These are phyloP conservation scores for Triplophysa rosa DNA, from an alignment of 2,113 vertebrate species.

Conservation along the genomic window DNA sequence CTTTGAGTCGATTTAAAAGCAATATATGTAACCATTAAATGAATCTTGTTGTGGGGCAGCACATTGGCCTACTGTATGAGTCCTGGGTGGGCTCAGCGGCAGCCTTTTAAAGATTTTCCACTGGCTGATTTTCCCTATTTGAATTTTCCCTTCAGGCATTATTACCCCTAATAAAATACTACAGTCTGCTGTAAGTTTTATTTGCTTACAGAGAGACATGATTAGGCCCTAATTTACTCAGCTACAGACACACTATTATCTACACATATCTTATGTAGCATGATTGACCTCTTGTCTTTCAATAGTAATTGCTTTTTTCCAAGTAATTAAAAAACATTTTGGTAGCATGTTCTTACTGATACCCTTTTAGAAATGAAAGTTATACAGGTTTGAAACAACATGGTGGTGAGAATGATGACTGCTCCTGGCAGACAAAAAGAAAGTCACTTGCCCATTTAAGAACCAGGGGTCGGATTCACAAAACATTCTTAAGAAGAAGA, in stretches of 20 bases:
- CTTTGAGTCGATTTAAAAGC: neutral
- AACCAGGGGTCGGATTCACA: no score
- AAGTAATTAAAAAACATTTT: constrained; percentile 19
- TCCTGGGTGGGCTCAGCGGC: constrained; percentile 3
- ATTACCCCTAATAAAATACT: constrained; percentile 19
- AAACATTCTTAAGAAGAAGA: no score
- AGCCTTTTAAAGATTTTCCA: constrained; percentile 33
- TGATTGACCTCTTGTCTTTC: constrained; percentile 41
- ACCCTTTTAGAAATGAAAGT: no score
- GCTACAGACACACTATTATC: constrained; percentile 47
- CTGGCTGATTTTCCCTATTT: constrained; percentile 34
- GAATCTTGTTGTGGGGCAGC: neutral
- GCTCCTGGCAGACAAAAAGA: no score
- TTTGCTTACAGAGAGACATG: constrained; percentile 46
- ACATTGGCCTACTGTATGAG: constrained; percentile 2
- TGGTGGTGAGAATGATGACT: no score
- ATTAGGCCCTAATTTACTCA: constrained; percentile 39
- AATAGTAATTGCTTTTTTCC: constrained; percentile 35
- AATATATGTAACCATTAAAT: neutral
- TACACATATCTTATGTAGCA: constrained; percentile 40
- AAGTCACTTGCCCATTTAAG: no score
- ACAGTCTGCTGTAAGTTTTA: constrained; percentile 38
- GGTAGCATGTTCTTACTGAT: no score
- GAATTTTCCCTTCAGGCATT: constrained; percentile 28
- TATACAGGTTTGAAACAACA: no score